Percentiles rank a stretch among this genome's conserved stretches.
Evolutionary conservation across 1,140 invertebrate species (phyloP).

Genomic region (Drosophila pseudoananassae): DNA sequence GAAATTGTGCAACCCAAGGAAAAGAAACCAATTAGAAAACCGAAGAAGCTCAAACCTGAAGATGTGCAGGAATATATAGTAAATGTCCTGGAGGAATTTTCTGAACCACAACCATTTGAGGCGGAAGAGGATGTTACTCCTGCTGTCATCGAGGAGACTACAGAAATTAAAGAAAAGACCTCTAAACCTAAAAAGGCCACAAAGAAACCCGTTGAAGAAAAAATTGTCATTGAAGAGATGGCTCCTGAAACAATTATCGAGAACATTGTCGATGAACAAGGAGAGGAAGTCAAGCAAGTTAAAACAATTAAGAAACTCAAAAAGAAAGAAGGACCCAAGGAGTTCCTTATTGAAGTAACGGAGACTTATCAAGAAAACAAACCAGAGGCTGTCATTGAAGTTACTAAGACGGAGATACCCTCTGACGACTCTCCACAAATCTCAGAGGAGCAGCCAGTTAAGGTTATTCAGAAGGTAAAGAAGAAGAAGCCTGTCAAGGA

Average conservation of each 20-base stretch:
- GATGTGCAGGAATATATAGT: constrained; percentile 56
- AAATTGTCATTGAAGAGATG: constrained; percentile 74
- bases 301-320: constrained; percentile 78
- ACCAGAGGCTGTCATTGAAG: constrained; percentile 67
- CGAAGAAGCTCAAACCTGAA: constrained; percentile 55
- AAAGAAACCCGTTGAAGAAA: constrained; percentile 61
- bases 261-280: constrained; percentile 82
- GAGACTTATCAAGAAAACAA: constrained; percentile 83
- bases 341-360: constrained; percentile 72
- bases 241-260: constrained; percentile 71
- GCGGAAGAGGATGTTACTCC: constrained; percentile 36
- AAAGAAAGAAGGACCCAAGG: constrained; percentile 71
- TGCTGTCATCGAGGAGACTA: constrained; percentile 47
- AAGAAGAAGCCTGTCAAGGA: constrained; percentile 74
- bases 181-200: constrained; percentile 67
- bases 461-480: constrained; percentile 63
- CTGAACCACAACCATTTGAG: constrained; percentile 32
- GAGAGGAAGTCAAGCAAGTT: constrained; percentile 76
- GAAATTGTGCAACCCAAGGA: neutral
- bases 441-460: constrained; percentile 31
- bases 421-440: constrained; percentile 47
- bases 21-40: constrained; percentile 44
- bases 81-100: constrained; percentile 57
- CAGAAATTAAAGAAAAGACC: constrained; percentile 69
- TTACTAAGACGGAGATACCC: constrained; percentile 71